Evolutionary conservation across 2,113 vertebrate species (phyloP).

Genomic region (Ochotona curzoniae): DNA sequence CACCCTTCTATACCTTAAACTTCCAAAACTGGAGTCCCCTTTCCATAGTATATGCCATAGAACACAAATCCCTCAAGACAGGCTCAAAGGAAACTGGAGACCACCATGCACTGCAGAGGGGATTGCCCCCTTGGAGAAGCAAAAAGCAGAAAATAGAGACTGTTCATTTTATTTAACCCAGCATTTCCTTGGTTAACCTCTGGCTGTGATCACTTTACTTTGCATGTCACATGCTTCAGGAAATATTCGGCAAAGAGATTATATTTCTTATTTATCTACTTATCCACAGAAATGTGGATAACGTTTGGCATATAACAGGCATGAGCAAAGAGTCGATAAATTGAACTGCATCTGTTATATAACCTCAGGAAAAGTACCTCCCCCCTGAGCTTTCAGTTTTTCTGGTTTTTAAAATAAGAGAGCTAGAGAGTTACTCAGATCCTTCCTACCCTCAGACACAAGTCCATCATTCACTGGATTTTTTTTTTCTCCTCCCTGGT

Average conservation of each 20-base stretch:
- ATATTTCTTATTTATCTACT: slow-evolving; percentile 45
- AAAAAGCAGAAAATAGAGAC: background rate
- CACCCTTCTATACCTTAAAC: background rate
- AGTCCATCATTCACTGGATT: background rate
- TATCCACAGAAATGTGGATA: background rate
- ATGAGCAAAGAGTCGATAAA: slow-evolving; percentile 26
- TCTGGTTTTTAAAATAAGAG: slow-evolving; percentile 25
- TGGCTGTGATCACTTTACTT: background rate
- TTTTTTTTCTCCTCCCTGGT: background rate
- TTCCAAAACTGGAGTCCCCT: background rate
- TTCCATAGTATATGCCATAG: background rate
- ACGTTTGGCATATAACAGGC: background rate
- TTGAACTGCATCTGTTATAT: slow-evolving; percentile 46
- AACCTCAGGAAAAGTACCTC: slow-evolving; percentile 43
- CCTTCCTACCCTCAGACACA: background rate
- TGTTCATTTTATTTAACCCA: background rate
- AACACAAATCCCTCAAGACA: background rate
- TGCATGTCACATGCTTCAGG: background rate
- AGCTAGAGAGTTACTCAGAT: slow-evolving; percentile 8
- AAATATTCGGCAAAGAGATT: slow-evolving; percentile 12
- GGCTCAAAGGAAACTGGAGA: background rate
- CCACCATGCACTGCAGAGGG: rapidly evolving
- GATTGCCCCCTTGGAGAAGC: background rate
- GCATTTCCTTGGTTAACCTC: slow-evolving; percentile 34
- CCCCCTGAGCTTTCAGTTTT: background rate